Evolutionary conservation across 1,140 invertebrate species (phyloP).

Genomic region (Rhopalosiphum padi): DNA sequence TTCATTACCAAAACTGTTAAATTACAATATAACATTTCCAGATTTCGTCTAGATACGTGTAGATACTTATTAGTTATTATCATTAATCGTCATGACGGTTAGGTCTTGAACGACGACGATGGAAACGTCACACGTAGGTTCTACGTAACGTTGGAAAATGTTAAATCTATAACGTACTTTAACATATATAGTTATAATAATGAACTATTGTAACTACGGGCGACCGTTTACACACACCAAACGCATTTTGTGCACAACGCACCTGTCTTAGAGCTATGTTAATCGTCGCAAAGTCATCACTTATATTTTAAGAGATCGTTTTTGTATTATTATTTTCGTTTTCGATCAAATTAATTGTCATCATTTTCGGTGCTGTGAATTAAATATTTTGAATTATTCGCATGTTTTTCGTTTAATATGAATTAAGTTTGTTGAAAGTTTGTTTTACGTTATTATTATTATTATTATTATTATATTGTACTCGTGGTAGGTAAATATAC

Average conservation of each 20-base stretch:
- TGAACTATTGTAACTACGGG: neutral
- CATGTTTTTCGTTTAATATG: neutral
- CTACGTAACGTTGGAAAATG: neutral
- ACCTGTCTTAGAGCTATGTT: neutral
- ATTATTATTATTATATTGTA: neutral
- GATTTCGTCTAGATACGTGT: too few relatives aligned
- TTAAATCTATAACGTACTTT: neutral
- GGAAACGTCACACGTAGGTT: too few relatives aligned
- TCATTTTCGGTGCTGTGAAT: neutral
- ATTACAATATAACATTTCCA: too few relatives aligned
- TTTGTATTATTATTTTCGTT: neutral
- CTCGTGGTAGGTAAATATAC: neutral
- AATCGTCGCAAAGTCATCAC: neutral
- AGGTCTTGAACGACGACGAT: neutral
- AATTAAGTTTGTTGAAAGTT: neutral
- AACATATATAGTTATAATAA: neutral
- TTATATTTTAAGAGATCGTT: neutral
- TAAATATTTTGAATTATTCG: neutral
- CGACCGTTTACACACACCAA: neutral
- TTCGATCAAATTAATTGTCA: neutral
- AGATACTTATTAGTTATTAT: neutral
- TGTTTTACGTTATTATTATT: neutral
- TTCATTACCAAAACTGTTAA: too few relatives aligned
- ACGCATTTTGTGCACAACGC: neutral
- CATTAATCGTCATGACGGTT: neutral